phyloP scores from a whole-genome alignment of 2,113 vertebrate genomes.

The Oreochromis niloticus region DNA sequence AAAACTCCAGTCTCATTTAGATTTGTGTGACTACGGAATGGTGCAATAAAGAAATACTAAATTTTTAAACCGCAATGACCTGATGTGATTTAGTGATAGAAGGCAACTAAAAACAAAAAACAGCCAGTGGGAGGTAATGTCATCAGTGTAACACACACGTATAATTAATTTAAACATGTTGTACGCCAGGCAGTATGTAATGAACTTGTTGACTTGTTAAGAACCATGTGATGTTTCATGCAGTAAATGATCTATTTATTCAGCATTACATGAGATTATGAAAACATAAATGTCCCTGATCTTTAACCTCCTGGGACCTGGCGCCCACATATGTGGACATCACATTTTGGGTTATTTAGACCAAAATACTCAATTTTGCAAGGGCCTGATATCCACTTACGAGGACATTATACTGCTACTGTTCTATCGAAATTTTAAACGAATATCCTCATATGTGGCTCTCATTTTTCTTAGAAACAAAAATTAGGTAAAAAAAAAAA shows the following conservation, averaged over 20 bases:
- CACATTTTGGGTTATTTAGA: no score
- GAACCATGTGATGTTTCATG: background rate
- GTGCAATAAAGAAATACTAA: background rate
- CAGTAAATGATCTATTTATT: background rate
- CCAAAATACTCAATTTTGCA: no score
- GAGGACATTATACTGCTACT: no score
- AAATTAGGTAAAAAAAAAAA: no score
- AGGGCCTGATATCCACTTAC: no score
- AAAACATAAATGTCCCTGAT: background rate
- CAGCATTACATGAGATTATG: background rate
- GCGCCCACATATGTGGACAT: no score
- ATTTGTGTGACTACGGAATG: accelerated
- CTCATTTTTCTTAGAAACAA: no score
- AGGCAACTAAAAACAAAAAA: background rate
- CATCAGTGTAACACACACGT: background rate
- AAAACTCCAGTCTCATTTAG: background rate
- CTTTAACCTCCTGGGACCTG: background rate
- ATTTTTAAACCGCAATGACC: background rate
- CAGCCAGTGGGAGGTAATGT: background rate
- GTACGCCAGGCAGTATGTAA: background rate
- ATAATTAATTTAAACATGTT: background rate
- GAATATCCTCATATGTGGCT: no score
- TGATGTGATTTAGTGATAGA: background rate
- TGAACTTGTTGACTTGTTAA: background rate
- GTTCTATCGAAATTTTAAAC: no score